Conservation (phyloP, 2,113 vertebrate genomes). For the Bagarius yarrelli region DNA sequence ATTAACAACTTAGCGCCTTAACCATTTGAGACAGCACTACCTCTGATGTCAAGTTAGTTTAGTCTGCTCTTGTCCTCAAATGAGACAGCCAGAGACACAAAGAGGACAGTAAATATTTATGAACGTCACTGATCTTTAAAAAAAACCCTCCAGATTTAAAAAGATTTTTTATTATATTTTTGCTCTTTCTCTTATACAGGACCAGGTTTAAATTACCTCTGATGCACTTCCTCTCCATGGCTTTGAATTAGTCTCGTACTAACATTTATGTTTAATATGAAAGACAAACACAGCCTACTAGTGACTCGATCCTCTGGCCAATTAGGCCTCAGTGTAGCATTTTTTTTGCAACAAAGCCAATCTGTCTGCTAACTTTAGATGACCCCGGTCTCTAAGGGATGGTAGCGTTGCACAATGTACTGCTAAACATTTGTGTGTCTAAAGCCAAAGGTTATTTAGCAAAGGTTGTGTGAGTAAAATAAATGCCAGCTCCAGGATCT, state of each 20-base stretch:
- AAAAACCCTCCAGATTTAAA: too few species aligned
- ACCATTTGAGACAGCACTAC: too few species aligned
- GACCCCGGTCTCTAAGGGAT: slow-evolving; percentile 53
- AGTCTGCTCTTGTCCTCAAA: not conserved
- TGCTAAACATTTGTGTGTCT: slow-evolving; percentile 18
- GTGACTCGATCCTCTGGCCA: slow-evolving; percentile 26
- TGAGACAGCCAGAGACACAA: slow-evolving; percentile 13
- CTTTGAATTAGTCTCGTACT: slow-evolving; percentile 24
- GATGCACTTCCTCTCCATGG: not conserved
- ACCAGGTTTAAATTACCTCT: not conserved
- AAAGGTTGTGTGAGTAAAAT: slow-evolving; percentile 11
- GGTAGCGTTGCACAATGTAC: slow-evolving; percentile 3
- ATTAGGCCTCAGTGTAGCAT: slow-evolving; percentile 36
- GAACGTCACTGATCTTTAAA: not conserved
- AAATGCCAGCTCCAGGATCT: not conserved
- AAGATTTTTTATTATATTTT: not conserved
- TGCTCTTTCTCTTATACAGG: not conserved
- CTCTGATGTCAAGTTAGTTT: too few species aligned
- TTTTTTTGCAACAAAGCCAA: slow-evolving; percentile 54
- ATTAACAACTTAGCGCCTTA: too few species aligned
- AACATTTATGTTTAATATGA: slow-evolving; percentile 10
- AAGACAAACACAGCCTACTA: slow-evolving; percentile 21
- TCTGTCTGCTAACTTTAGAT: slow-evolving; percentile 64
- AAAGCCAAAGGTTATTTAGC: not conserved
- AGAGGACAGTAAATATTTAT: not conserved